Conservation (phyloP, 2,888 invertebrate genomes). For the Tetranychus piercei region DNA sequence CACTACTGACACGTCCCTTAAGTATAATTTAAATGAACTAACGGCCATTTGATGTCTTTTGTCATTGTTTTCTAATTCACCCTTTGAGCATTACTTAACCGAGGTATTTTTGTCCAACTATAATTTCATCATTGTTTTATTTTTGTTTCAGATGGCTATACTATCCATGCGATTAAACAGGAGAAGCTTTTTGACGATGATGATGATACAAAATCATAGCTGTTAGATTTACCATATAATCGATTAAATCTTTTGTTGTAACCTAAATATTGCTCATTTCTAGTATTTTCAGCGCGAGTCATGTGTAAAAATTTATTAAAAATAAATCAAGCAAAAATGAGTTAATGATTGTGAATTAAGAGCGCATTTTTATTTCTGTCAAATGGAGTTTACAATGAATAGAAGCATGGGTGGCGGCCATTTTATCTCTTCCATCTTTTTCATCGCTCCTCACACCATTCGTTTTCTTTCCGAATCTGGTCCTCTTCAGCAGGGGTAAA, state of each 20-base stretch:
- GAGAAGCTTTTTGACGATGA: neutral
- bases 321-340: too few relatives aligned
- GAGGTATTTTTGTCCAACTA: too few relatives aligned
- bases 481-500: slow-evolving; percentile 81
- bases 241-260: neutral
- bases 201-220: neutral
- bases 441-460: slow-evolving; percentile 78
- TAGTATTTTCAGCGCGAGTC: too few relatives aligned
- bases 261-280: neutral
- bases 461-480: slow-evolving; percentile 87
- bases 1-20: neutral
- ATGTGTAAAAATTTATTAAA: too few relatives aligned
- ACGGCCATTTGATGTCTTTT: too few relatives aligned
- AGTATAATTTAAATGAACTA: too few relatives aligned
- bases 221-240: neutral
- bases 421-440: slow-evolving; percentile 27
- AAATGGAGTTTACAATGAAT: neutral
- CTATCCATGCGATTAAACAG: neutral
- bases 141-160: neutral
- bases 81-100: too few relatives aligned
- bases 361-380: neutral
- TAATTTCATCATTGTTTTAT: too few relatives aligned
- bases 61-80: too few relatives aligned
- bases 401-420: neutral
- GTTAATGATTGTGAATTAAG: neutral